Evolutionary conservation across 2,888 invertebrate genomes (phyloP).

Genomic region (Scelioninae gen. 2): DNA sequence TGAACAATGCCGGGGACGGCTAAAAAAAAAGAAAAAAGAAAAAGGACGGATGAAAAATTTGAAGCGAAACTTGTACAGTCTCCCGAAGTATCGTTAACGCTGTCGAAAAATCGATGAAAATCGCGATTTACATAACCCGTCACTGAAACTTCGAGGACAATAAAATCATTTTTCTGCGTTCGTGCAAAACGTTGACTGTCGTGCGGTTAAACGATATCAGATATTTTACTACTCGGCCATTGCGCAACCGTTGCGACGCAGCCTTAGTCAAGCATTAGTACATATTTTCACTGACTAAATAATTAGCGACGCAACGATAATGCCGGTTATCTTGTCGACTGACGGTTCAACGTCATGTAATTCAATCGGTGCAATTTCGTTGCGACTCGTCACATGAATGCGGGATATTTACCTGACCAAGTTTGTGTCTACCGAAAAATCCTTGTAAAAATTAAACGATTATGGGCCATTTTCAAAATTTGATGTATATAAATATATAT

Average conservation of each 20-base stretch:
- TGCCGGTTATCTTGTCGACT: slow-evolving; percentile 27
- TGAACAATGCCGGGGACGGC: background rate
- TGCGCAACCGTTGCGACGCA: slow-evolving; percentile 48
- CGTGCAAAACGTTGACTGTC: slow-evolving; percentile 49
- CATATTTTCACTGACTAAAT: slow-evolving; percentile 54
- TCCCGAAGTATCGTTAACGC: background rate
- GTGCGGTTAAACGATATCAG: slow-evolving; percentile 52
- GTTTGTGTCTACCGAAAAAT: no score
- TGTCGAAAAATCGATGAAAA: slow-evolving; percentile 41
- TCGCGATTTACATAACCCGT: slow-evolving; percentile 39
- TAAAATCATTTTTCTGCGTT: slow-evolving; percentile 47
- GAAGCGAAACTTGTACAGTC: background rate
- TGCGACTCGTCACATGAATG: no score
- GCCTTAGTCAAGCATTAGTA: slow-evolving; percentile 55
- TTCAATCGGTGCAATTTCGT: slow-evolving; percentile 19
- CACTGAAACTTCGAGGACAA: slow-evolving; percentile 46
- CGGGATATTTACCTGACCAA: no score
- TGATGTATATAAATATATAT: no score
- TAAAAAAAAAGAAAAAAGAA: background rate
- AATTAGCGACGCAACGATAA: slow-evolving; percentile 40
- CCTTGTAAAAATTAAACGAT: no score
- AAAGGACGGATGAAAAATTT: background rate
- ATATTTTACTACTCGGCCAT: slow-evolving; percentile 47
- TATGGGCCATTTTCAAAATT: no score
- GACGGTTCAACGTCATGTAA: slow-evolving; percentile 9